These are phyloP conservation scores for Myripristis jacobus DNA, from an alignment of 2,797 vertebrate genomes.

Conservation along the genomic window DNA sequence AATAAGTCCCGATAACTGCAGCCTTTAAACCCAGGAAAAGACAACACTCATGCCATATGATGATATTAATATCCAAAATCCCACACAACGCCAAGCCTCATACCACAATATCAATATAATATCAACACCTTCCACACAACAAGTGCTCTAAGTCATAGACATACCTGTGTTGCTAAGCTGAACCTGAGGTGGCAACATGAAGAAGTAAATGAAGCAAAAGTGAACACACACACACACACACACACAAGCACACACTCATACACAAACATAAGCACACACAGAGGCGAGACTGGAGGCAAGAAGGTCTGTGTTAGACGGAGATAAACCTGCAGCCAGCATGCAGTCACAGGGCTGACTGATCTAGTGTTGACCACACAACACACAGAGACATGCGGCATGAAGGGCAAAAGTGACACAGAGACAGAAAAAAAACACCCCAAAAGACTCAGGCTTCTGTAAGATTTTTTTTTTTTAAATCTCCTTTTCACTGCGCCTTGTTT, in stretches of 20 bases:
- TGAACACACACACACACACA: not conserved
- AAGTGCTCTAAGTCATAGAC: constrained; percentile 34
- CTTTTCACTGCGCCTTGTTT: not conserved
- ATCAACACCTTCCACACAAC: constrained; percentile 13
- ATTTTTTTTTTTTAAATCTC: constrained; percentile 4
- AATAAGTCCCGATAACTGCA: no score
- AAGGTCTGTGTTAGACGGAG: constrained; percentile 66
- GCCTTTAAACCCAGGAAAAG: no score
- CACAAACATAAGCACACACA: constrained; percentile 1
- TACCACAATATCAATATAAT: no score
- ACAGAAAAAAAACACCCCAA: not conserved
- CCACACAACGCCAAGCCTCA: no score
- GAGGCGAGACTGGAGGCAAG: constrained; percentile 40
- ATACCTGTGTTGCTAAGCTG: constrained; percentile 45
- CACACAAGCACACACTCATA: constrained; percentile 24
- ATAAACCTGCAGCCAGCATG: constrained; percentile 74
- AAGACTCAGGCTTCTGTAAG: not conserved
- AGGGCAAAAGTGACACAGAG: constrained; percentile 13
- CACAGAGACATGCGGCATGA: constrained; percentile 25
- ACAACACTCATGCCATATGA: no score
- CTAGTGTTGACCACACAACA: constrained; percentile 45
- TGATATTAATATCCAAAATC: no score
- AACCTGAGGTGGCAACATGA: constrained; percentile 40
- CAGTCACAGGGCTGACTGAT: constrained; percentile 60
- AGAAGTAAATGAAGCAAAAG: not conserved